phyloP scores from a whole-genome alignment of 2,888 invertebrate genomes.

The Ectobius pallidus region DNA sequence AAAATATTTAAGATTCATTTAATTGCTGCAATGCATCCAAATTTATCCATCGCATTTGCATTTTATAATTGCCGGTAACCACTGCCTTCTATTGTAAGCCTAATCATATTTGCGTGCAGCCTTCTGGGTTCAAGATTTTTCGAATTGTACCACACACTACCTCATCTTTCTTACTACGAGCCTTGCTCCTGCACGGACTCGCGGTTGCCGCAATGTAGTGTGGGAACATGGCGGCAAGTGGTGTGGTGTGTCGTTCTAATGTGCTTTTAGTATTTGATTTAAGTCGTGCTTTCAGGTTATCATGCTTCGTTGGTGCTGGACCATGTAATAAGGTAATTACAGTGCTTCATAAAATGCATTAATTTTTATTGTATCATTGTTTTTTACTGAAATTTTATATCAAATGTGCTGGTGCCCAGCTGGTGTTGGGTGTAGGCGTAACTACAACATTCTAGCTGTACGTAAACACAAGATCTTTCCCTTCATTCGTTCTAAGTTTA shows the following conservation, averaged over 20 bases:
- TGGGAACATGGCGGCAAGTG: slow-evolving; percentile 42
- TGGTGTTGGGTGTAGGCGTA: slow-evolving; percentile 17
- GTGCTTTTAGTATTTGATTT: slow-evolving; percentile 44
- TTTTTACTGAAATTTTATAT: background rate
- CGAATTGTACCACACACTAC: too few species aligned
- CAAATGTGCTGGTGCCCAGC: background rate
- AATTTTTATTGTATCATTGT: background rate
- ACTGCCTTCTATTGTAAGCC: too few species aligned
- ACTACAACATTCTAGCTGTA: background rate
- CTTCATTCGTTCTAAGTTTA: too few species aligned
- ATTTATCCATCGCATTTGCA: too few species aligned
- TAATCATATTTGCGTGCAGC: too few species aligned
- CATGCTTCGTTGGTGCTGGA: slow-evolving; percentile 41
- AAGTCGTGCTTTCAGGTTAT: slow-evolving; percentile 43
- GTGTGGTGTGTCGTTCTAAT: slow-evolving; percentile 43
- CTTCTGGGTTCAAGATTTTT: too few species aligned
- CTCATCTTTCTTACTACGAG: too few species aligned
- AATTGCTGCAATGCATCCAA: too few species aligned
- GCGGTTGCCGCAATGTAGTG: slow-evolving; percentile 34
- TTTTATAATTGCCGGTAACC: too few species aligned
- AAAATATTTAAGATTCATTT: too few species aligned
- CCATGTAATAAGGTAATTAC: slow-evolving; percentile 42
- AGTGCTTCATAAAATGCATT: background rate
- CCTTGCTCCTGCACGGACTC: background rate
- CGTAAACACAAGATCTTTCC: too few species aligned